Conservation (phyloP, 2,888 invertebrate genomes). For the Pheosia gnoma region DNA sequence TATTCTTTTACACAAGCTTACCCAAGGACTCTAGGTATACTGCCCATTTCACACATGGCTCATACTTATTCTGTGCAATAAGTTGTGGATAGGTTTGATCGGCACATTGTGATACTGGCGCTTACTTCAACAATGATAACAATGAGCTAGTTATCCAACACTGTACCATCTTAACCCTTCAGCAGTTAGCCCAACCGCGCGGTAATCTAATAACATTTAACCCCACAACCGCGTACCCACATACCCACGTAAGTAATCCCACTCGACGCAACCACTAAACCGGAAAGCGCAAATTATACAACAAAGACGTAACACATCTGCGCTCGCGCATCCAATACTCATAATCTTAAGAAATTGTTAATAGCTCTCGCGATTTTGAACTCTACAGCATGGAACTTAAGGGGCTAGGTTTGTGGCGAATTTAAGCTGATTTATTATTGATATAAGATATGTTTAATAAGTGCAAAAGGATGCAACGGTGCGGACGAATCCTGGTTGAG, state of each 20-base stretch:
- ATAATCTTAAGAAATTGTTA: conserved; percentile 26
- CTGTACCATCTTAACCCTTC: not conserved
- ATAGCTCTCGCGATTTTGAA: conserved; percentile 32
- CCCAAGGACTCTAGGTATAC: too few species aligned
- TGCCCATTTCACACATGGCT: too few species aligned
- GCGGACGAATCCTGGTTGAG: conserved; percentile 68
- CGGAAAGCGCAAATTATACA: conserved; percentile 82
- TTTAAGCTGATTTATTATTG: conserved; percentile 71
- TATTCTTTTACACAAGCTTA: too few species aligned
- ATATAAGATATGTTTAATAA: conserved; percentile 81
- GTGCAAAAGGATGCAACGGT: conserved; percentile 71
- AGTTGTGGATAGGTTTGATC: too few species aligned
- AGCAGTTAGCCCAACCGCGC: not conserved
- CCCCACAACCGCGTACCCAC: conserved; percentile 48
- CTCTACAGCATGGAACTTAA: conserved; percentile 36
- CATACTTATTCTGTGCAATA: too few species aligned
- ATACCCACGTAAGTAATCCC: conserved; percentile 51
- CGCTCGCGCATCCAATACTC: conserved; percentile 55
- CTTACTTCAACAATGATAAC: not conserved
- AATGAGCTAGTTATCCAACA: not conserved
- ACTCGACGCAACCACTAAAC: conserved; percentile 77
- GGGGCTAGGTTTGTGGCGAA: conserved; percentile 33
- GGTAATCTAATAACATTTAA: conserved; percentile 57
- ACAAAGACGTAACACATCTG: conserved; percentile 82
- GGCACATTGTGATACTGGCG: too few species aligned